Percentiles rank a stretch among this genome's conserved stretches.
Conservation (phyloP, 1,140 invertebrate species). For the Pachypeltis micranthus region DNA sequence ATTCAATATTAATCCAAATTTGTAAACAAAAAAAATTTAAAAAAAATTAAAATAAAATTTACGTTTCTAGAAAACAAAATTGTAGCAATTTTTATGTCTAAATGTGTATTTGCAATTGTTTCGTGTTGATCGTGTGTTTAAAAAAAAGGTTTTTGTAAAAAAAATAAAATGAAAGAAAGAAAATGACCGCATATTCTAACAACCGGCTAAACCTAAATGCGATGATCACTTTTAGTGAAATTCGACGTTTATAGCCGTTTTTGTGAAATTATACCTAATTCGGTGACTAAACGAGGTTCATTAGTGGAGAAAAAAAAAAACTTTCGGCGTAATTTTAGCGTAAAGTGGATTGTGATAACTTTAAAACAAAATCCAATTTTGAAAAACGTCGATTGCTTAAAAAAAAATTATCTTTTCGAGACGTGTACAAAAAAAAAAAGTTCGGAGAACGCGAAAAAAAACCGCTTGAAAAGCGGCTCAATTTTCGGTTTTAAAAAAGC, state of each 20-base stretch:
- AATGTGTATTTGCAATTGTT: conserved; percentile 18
- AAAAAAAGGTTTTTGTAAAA: background rate
- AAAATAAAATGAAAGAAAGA: background rate
- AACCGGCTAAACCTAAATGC: conserved; percentile 5
- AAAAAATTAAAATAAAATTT: background rate
- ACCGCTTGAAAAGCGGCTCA: conserved; percentile 10
- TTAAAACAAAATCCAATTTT: background rate
- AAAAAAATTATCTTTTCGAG: too few relatives aligned
- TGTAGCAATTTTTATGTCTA: conserved; percentile 14
- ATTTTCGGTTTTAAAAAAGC: background rate
- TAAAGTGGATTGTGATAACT: background rate
- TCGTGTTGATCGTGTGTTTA: conserved; percentile 6
- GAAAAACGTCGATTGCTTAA: too few relatives aligned
- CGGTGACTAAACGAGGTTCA: background rate
- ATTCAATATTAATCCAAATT: conserved; percentile 20
- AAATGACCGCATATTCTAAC: conserved; percentile 18
- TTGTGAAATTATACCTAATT: background rate
- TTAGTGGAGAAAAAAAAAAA: background rate
- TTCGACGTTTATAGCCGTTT: conserved; percentile 7
- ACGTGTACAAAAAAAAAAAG: too few relatives aligned
- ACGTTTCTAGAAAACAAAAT: conserved; percentile 2
- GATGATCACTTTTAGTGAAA: conserved; percentile 12
- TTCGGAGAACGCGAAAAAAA: background rate
- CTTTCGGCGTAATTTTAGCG: background rate
- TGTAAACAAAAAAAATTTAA: conserved; percentile 5